Base-by-base conservation (phyloP, 2,113 vertebrate species). In the Trichechus manatus region DNA sequence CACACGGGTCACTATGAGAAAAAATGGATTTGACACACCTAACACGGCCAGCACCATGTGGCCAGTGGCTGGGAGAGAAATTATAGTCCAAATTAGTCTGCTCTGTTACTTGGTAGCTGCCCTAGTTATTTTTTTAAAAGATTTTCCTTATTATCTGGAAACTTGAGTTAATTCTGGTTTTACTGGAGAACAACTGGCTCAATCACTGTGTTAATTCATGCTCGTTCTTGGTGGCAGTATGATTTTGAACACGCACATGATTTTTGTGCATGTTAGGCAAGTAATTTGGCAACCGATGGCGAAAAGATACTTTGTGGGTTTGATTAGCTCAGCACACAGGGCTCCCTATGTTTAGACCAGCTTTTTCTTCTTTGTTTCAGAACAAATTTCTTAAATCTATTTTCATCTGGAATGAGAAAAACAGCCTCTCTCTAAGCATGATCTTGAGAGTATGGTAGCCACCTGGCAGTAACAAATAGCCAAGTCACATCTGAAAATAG, bases 311-410 rank as follows among this genome's bases (percentile, higher is more conserved):
- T 31, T 50, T 36, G 83, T 72, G 22, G 66, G 53, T 94, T 59
- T 84, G 36, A 75, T 85, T 27, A 56, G 68, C 22, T 29, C 72
- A 29, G 59, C 17, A 64, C 33, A 44, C 27, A 42, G 42, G 56
- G 10, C n/a, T 84, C 72, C 36, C 47, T 88, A 1, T 20, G 79
- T n/a, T 36, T 75, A 93, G 91, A 31, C 39, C 36, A 33, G 36
- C 27, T 5, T 27, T 72, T 61, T 36, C 39, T 29, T 53, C 70
- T 75, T 82, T n/a, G 50, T 93, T 70, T 94, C 96, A 94, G 70
- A 97, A 97, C 84, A 97, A 19, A 0, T 92, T 97, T 96, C 92
- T 97, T 95, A 82, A 94, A 79, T 95, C 92, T 97, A 36, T 93
- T 83, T 66, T 68, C 80, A 68, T 92, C 96, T 93, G 91, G 93